Evolutionary conservation across 2,797 vertebrate species (phyloP), one percentile per base, ranked within the genome.

Genomic region (Sebastes hubbsi): DNA sequence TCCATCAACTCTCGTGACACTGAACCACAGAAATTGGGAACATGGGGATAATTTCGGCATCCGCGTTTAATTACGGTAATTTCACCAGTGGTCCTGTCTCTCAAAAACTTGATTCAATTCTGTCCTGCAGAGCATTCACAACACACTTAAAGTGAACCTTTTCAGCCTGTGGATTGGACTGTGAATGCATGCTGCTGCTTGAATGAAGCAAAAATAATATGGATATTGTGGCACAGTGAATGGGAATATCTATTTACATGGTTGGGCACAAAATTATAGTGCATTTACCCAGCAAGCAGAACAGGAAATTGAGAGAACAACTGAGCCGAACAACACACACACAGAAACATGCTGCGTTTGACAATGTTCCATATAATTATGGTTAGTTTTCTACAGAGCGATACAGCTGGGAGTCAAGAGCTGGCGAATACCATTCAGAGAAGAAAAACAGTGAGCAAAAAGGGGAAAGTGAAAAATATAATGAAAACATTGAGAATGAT

Each of bases 231-330:
- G 13, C 46, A 36, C 34, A 32, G 14, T 38, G 46, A 68, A 24
- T 7, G 0, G 56, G 16, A 29, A 24, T 46, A 46, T 46, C 36
- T 25, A 9, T 30, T 55, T 12, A 55, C 38, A 72, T 16, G 30
- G 20, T 56, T 75, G 79, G 76, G 56, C 1, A 12, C 27, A 11
- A 59, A 75, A 75, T 72, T 67, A 75, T 11, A 85, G 75, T 42
- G 62, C 14, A 25, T 56, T 34, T 34, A 63, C 14, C 27, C 59
- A 20, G 62, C 83, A 71, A 11, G 54, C n/a, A 20, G 56, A 54
- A 20, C n/a, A 59, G 32, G 0, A 6, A 61, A 22, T 20, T 3
- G 16, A 46, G 42, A 18, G 42, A 46, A 46, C 42, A 8, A 55
- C 38, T 42, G 54, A 38, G 30, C 42, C 14, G 42, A 71, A 34